Conservation (phyloP, 2,888 invertebrate genomes). For the Diarsia brunnea region DNA sequence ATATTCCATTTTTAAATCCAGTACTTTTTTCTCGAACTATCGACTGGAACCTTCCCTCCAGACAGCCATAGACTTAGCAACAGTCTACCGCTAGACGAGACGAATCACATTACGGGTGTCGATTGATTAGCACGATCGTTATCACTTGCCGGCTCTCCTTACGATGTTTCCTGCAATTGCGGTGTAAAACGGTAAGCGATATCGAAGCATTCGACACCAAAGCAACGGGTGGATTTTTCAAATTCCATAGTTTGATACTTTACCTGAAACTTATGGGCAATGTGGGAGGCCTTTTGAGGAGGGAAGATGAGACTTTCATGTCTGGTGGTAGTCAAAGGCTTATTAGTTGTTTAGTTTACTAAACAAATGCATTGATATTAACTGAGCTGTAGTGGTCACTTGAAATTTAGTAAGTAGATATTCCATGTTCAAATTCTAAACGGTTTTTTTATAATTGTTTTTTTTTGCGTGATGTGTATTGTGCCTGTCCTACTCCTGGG, state of each 20-base stretch:
- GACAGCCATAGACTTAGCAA: constrained; percentile 51
- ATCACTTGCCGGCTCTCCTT: constrained; percentile 64
- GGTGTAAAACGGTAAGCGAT: constrained; percentile 66
- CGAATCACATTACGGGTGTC: constrained; percentile 66
- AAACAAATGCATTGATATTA: not conserved
- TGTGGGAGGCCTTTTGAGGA: constrained; percentile 48
- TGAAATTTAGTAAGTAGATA: not conserved
- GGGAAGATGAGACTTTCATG: not conserved
- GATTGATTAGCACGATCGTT: constrained; percentile 63
- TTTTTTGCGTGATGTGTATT: not conserved
- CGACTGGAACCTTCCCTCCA: not conserved
- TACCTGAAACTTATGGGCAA: constrained; percentile 56
- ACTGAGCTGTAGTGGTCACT: not conserved
- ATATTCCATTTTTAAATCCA: not conserved
- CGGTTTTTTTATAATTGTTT: no score
- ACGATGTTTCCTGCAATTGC: constrained; percentile 73
- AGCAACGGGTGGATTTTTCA: constrained; percentile 69
- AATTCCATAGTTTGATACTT: constrained; percentile 68
- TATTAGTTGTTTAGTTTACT: not conserved
- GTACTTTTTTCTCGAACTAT: not conserved
- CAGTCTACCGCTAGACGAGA: constrained; percentile 60
- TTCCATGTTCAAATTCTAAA: not conserved
- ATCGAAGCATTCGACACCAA: constrained; percentile 71
- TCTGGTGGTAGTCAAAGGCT: not conserved
- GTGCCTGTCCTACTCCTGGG: no score